Evolutionary conservation across 2,797 vertebrate species (phyloP).

Genomic region (Margarornis squamiger): DNA sequence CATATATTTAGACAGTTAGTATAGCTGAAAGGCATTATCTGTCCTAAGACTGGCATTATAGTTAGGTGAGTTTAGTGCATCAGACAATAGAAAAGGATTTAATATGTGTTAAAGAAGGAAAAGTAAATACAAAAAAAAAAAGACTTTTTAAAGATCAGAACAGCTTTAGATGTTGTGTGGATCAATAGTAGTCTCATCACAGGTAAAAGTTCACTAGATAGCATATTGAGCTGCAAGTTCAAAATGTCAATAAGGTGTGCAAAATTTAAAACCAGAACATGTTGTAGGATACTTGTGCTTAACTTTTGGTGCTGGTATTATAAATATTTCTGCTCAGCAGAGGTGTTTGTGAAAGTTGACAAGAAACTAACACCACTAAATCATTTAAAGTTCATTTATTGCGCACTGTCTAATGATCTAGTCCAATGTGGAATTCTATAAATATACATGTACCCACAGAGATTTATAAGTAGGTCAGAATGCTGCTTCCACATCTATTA

Average conservation of each 20-base stretch:
- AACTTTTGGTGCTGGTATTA: background rate
- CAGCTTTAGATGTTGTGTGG: conserved; percentile 24
- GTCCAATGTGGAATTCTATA: conserved; percentile 62
- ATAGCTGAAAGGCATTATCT: background rate
- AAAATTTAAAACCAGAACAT: conserved; percentile 44
- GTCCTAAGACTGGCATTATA: background rate
- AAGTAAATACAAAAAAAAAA: conserved; percentile 10
- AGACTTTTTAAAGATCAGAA: conserved; percentile 33
- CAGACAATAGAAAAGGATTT: conserved; percentile 17
- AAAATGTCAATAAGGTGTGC: conserved; percentile 45
- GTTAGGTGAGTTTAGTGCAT: background rate
- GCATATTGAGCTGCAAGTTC: conserved; percentile 26
- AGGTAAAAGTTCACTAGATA: conserved; percentile 41
- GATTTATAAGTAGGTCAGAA: conserved; percentile 71
- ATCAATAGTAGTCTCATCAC: conserved; percentile 46
- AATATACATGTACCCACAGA: conserved; percentile 54
- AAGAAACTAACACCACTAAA: background rate
- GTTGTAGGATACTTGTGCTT: background rate
- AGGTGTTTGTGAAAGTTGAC: conserved; percentile 23
- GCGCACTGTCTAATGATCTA: conserved; percentile 33
- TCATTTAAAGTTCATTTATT: conserved; percentile 62
- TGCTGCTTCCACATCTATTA: conserved; percentile 66
- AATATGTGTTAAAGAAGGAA: conserved; percentile 14
- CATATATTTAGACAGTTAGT: conserved; percentile 36
- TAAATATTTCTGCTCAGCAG: background rate